Evolutionary conservation across 2,888 invertebrate species (phyloP), one percentile per base, ranked within the genome.

Genomic region (Harpagoxenus sublaevis): DNA sequence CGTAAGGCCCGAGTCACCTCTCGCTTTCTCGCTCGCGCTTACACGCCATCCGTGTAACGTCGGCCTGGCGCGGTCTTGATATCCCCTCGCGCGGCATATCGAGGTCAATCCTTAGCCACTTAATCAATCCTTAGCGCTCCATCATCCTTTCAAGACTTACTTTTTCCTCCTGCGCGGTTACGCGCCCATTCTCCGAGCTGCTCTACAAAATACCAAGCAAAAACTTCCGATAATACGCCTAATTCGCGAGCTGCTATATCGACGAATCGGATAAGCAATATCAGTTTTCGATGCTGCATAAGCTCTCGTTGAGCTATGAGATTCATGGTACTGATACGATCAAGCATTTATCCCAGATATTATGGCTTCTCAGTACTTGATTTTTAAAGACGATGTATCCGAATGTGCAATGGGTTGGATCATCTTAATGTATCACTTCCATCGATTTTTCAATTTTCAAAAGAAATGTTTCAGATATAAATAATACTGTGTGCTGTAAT

Each of bases 51-150:
- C 53, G 39, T 35, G 55, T 51, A 5, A 83, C 73, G 53, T 39
- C 5, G 39, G 28, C 57, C 42, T 42, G 45, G 8, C 23, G 57
- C 35, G 18, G 28, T 60, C 71, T 48, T 60, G 60, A 79, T 79
- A 71, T 71, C 48, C 35, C 31, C 70, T 57, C 31, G 31, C 39
- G 48, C 48, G 71, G 48, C 60, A 23, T 60, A 81, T 81, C 79
- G 71, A 39, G 60, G 71, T 71, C 79, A 60, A 73, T 81, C 79
- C 42, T 68, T 45, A 70, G 60, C 79, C 48, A 48, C 71, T 79
- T 71, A 71, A 79, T 79, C 71, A 60, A 79, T 71, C 28, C 48
- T 39, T 39, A 31, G 12, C 60, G 71, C 35, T 60, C 71, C 45
- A 35, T 70, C 70, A 60, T 79, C 71, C 48, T 79, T 68, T 68